Conservation (phyloP, 2,888 invertebrate genomes). For the Taenaris catops region DNA sequence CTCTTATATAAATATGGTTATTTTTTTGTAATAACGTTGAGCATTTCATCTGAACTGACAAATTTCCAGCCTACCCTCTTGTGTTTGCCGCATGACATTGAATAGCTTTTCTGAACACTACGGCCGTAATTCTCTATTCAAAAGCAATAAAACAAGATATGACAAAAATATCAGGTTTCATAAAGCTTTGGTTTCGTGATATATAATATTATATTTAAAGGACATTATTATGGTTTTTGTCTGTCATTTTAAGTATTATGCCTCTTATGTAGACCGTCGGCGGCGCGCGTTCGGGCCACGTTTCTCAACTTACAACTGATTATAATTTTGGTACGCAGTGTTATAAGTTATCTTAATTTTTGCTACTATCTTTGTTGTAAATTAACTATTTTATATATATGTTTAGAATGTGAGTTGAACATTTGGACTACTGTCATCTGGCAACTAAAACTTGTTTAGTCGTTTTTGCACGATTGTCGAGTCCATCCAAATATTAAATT, state of each 20-base stretch:
- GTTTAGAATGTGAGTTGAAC: too few species aligned
- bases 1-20: constrained; percentile 7
- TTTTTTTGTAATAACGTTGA: constrained; percentile 17
- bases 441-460: too few species aligned
- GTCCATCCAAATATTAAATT: too few species aligned
- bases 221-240: constrained; percentile 69
- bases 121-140: constrained; percentile 62
- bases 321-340: too few species aligned
- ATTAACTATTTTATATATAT: too few species aligned
- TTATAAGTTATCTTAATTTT: too few species aligned
- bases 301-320: constrained; percentile 24
- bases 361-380: too few species aligned
- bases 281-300: constrained; percentile 31
- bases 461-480: too few species aligned
- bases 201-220: constrained; percentile 76
- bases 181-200: constrained; percentile 76
- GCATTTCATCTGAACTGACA: constrained; percentile 15
- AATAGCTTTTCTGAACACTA: constrained; percentile 49
- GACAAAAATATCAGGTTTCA: constrained; percentile 80
- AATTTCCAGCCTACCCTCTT: constrained; percentile 38
- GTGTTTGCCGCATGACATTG: constrained; percentile 46
- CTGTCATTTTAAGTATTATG: constrained; percentile 44
- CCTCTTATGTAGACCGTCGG: constrained; percentile 34
- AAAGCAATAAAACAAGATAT: constrained; percentile 74
- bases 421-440: too few species aligned